A percentile compares a stretch with the other conserved stretches of the same genome.
phyloP scores from a whole-genome alignment of 1,140 invertebrate genomes.

The Apis laboriosa region DNA sequence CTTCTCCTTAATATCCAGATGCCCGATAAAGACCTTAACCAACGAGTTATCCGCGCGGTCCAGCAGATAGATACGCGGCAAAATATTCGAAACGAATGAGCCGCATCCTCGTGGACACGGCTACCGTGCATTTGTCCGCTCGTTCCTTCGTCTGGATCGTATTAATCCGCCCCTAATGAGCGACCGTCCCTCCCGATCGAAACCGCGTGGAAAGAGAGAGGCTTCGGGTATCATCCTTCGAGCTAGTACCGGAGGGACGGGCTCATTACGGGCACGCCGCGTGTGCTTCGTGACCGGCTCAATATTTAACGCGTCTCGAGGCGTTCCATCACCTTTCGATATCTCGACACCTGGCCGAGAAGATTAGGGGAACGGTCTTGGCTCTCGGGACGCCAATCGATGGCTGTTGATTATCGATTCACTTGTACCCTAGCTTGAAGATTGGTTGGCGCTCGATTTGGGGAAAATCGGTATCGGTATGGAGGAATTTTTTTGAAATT shows the following conservation, averaged over 20 bases:
- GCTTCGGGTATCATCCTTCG: constrained; percentile 32
- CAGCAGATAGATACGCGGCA: constrained; percentile 39
- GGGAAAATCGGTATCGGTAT: neutral
- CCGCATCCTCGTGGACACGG: constrained; percentile 58
- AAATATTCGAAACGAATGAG: constrained; percentile 55
- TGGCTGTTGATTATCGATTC: constrained; percentile 10
- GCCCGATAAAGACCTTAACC: constrained; percentile 45
- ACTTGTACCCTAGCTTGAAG: neutral
- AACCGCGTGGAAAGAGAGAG: constrained; percentile 53
- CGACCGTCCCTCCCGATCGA: constrained; percentile 61
- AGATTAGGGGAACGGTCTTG: constrained; percentile 37
- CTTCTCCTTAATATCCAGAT: constrained; percentile 40
- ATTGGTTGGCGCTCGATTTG: neutral
- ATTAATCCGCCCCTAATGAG: constrained; percentile 80
- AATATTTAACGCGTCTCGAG: constrained; percentile 76
- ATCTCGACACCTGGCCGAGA: constrained; percentile 52
- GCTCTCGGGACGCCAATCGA: neutral
- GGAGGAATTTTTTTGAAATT: rapidly evolving
- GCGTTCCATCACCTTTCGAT: constrained; percentile 75
- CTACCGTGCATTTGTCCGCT: constrained; percentile 73
- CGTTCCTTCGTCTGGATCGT: constrained; percentile 72
- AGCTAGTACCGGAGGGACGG: constrained; percentile 60
- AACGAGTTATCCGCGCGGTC: constrained; percentile 5
- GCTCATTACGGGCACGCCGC: constrained; percentile 69
- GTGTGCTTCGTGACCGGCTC: constrained; percentile 62